Percentiles rank a stretch among this genome's conserved stretches.
Evolutionary conservation across 2,113 vertebrate genomes (phyloP).

Genomic region (Xiphias gladius): DNA sequence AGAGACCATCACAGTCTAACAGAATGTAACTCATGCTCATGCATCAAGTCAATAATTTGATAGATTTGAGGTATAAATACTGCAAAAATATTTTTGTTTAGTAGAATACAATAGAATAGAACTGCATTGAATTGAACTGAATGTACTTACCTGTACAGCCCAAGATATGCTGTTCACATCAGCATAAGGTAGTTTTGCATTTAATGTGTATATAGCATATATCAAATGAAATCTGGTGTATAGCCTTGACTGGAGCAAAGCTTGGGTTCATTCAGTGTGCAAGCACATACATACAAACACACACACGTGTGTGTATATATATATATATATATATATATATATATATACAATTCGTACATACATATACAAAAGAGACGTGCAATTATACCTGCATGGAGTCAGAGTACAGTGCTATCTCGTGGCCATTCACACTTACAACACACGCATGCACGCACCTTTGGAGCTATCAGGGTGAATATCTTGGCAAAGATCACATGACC

Average conservation of each 20-base stretch:
- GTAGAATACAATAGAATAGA: background rate
- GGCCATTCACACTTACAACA: conserved; percentile 17
- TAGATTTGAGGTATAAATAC: conserved; percentile 22
- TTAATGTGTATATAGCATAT: background rate
- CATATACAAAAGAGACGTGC: conserved; percentile 11
- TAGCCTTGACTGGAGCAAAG: background rate
- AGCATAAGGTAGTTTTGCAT: background rate
- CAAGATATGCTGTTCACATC: conserved; percentile 1
- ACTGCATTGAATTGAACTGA: background rate
- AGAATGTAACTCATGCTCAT: conserved; percentile 33
- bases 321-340: no score
- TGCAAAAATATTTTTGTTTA: background rate
- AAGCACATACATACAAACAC: background rate
- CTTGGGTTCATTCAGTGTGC: conserved; percentile 11
- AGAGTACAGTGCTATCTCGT: background rate
- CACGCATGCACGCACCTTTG: conserved; percentile 88
- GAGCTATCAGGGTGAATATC: conserved; percentile 89
- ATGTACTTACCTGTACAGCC: background rate
- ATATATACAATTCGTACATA: background rate
- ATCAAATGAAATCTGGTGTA: background rate
- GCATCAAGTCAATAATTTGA: conserved; percentile 24
- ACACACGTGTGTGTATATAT: background rate
- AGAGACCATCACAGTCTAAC: background rate
- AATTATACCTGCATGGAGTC: conserved; percentile 2
- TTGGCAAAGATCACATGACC: conserved; percentile 97